Evolutionary conservation across 2,888 invertebrate species (phyloP).

Genomic region (Lacanobia wlatinum): DNA sequence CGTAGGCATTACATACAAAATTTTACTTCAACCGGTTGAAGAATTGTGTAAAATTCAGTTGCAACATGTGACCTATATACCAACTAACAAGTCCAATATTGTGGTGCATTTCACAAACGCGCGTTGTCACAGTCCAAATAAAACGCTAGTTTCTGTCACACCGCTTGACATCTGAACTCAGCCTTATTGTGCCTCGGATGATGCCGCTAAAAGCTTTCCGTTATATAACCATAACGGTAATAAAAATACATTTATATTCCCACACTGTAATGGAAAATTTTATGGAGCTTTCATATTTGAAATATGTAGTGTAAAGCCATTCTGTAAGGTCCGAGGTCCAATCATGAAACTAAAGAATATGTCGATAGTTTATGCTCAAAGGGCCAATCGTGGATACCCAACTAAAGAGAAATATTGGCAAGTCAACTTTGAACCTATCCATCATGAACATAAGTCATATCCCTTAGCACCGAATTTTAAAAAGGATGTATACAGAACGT

Average conservation of each 20-base stretch:
- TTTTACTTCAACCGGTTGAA: no score
- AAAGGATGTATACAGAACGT: constrained; percentile 29
- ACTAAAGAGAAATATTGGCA: neutral
- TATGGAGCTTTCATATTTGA: constrained; percentile 25
- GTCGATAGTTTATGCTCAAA: neutral
- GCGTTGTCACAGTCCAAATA: constrained; percentile 4
- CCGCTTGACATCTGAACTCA: constrained; percentile 23
- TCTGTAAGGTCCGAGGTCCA: neutral
- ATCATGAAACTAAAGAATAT: neutral
- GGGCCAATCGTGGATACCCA: neutral
- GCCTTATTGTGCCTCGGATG: constrained; percentile 22
- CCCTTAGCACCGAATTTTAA: constrained; percentile 17
- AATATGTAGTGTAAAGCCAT: neutral
- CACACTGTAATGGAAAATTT: constrained; percentile 41
- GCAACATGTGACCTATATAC: neutral
- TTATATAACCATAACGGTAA: constrained; percentile 34
- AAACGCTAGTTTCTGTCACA: constrained; percentile 14
- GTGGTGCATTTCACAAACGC: constrained; percentile 5
- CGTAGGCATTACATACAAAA: no score
- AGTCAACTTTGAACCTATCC: constrained; percentile 7
- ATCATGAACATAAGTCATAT: constrained; percentile 15
- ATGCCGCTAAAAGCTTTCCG: constrained; percentile 51
- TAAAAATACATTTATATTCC: constrained; percentile 44
- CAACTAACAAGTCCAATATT: neutral
- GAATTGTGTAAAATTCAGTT: neutral